These are phyloP conservation scores for Tethea ocularis DNA, from an alignment of 2,888 invertebrate species.

Conservation along the genomic window DNA sequence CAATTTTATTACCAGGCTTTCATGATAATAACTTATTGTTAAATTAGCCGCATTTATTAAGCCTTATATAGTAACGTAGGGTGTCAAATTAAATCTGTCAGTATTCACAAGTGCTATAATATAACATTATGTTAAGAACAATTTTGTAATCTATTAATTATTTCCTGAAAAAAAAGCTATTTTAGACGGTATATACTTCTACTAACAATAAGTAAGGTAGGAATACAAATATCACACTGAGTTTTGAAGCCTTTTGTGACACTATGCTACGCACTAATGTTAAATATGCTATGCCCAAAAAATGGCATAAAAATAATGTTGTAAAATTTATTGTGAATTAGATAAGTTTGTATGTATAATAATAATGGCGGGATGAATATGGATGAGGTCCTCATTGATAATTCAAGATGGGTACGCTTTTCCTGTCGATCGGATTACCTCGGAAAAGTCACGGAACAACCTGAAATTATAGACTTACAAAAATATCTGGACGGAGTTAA, in stretches of 20 bases:
- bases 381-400: too few relatives aligned
- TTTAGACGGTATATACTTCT: background rate
- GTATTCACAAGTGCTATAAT: conserved; percentile 46
- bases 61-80: conserved; percentile 9
- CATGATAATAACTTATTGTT: too few relatives aligned
- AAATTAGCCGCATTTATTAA: conserved; percentile 25
- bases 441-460: too few relatives aligned
- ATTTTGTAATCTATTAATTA: background rate
- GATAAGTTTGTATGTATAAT: too few relatives aligned
- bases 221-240: background rate
- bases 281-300: too few relatives aligned
- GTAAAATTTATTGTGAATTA: too few relatives aligned
- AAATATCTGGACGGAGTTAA: too few relatives aligned
- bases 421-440: background rate
- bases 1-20: too few relatives aligned
- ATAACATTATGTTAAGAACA: conserved; percentile 3
- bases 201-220: background rate
- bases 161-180: background rate
- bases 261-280: too few relatives aligned
- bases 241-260: background rate
- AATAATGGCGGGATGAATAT: too few relatives aligned
- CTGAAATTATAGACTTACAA: too few relatives aligned
- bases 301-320: too few relatives aligned
- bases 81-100: conserved; percentile 44
- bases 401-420: background rate